These are phyloP conservation scores for rabbit (Oryctolagus cuniculus) DNA, from an alignment of 2,113 vertebrate species.

Conservation along the genomic window DNA sequence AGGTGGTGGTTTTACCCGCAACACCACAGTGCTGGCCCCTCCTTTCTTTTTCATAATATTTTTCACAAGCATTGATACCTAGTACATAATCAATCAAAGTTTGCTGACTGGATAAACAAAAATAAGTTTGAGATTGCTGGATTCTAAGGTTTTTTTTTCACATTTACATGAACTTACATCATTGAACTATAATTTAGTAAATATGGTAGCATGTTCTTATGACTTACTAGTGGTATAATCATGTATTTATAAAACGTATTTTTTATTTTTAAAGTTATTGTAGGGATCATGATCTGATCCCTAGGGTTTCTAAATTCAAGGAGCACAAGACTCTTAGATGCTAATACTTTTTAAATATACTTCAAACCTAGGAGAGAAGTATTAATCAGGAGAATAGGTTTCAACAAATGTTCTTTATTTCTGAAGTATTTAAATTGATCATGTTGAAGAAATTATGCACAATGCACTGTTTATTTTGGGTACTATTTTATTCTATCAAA, in stretches of 20 bases:
- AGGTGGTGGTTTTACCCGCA: too few species aligned
- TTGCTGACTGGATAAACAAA: conserved; percentile 35
- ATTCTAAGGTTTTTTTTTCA: neutral
- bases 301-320: conserved; percentile 7
- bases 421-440: conserved; percentile 54
- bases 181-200: neutral
- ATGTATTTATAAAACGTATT: conserved; percentile 16
- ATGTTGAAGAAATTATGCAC: conserved; percentile 41
- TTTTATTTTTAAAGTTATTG: conserved; percentile 18
- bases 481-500: conserved; percentile 30
- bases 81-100: conserved; percentile 24
- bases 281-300: neutral
- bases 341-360: neutral
- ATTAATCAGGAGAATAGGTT: neutral
- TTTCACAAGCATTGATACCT: neutral
- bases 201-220: neutral
- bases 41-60: neutral
- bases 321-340: neutral
- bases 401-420: conserved; percentile 40
- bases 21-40: too few species aligned
- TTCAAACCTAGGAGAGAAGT: neutral
- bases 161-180: neutral
- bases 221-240: neutral
- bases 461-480: neutral
- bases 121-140: neutral